Conservation (phyloP, 2,113 vertebrate genomes). For the Urocynchramus pylzowi region DNA sequence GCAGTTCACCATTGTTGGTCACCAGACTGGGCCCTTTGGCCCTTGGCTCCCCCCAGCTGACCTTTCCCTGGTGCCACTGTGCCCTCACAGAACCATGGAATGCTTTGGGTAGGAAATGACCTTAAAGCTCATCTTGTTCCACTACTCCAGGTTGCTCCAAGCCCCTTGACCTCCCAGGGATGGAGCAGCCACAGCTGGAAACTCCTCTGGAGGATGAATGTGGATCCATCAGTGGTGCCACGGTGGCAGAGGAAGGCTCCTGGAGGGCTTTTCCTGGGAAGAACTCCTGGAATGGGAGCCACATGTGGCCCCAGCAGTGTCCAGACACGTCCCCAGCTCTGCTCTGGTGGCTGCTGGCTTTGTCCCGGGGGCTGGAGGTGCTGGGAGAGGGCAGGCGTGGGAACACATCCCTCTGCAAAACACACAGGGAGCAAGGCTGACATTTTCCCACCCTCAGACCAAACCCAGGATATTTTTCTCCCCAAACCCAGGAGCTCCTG, state of each 20-base stretch:
- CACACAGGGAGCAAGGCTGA: background rate
- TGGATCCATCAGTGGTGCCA: rapidly evolving
- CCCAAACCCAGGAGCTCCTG: background rate
- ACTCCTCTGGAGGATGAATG: rapidly evolving
- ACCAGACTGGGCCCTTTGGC: background rate
- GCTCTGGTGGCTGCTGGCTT: background rate
- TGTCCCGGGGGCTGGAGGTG: background rate
- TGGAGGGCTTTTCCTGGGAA: background rate
- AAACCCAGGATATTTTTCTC: background rate
- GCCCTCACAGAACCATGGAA: background rate
- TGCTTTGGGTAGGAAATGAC: background rate
- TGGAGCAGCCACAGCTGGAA: background rate
- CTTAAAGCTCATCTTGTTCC: background rate
- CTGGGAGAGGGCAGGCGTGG: background rate
- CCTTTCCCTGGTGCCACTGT: background rate
- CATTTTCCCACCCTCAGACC: background rate
- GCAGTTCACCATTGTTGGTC: background rate
- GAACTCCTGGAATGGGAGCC: background rate
- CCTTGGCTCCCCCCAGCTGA: background rate
- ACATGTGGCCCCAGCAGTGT: background rate
- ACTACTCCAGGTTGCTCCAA: background rate
- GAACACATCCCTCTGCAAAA: background rate
- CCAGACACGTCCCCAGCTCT: background rate
- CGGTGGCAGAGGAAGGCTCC: background rate
- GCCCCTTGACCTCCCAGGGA: background rate